phyloP scores from a whole-genome alignment of 1,140 invertebrate genomes.

The Papilio polytes region DNA sequence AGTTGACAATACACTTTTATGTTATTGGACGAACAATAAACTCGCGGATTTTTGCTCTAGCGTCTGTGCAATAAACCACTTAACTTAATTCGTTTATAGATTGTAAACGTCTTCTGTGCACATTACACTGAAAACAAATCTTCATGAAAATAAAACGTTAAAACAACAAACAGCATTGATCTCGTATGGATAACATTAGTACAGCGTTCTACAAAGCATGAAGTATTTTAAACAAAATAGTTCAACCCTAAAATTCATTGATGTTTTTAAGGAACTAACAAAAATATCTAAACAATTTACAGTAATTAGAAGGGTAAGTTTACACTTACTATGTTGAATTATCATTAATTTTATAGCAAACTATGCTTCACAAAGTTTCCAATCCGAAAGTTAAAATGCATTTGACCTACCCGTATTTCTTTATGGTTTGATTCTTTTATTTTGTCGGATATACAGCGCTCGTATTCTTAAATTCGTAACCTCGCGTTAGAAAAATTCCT shows the following conservation, averaged over 20 bases:
- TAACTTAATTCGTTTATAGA: conserved; percentile 13
- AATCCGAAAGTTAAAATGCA: neutral
- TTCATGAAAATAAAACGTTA: neutral
- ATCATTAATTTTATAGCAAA: neutral
- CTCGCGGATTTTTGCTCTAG: neutral
- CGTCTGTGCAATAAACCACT: conserved; percentile 12
- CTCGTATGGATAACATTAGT: neutral
- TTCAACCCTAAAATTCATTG: too few relatives aligned
- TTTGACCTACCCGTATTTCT: neutral
- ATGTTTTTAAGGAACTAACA: too few relatives aligned
- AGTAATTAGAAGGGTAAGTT: too few relatives aligned
- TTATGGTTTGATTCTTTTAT: neutral
- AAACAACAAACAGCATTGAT: neutral
- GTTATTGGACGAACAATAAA: conserved; percentile 23
- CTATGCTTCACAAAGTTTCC: neutral
- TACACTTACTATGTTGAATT: too few relatives aligned
- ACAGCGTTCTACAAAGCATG: too few relatives aligned
- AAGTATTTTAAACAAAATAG: too few relatives aligned
- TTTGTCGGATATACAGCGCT: neutral
- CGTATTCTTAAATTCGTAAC: neutral
- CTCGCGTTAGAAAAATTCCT: neutral
- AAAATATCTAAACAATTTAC: too few relatives aligned
- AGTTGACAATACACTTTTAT: conserved; percentile 18
- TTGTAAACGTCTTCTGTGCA: conserved; percentile 4
- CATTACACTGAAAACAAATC: conserved; percentile 10